phyloP scores from a whole-genome alignment of 2,888 invertebrate genomes.

The Alentia gelatinosa region DNA sequence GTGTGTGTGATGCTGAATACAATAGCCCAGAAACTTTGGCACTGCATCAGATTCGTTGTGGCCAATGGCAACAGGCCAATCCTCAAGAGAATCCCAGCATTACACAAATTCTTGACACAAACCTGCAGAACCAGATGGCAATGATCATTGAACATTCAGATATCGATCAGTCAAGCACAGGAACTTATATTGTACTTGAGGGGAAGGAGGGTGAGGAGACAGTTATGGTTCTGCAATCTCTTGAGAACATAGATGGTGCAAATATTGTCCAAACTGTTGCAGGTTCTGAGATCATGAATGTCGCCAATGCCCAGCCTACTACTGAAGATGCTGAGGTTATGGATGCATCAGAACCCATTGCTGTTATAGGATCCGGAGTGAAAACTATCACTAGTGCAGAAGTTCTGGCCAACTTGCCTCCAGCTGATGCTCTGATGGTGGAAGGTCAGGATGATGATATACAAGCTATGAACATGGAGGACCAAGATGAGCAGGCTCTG shows the following conservation, averaged over 20 bases:
- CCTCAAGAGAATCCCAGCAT: not conserved
- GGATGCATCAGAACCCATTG: not conserved
- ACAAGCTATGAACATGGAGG: not conserved
- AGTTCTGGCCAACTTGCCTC: not conserved
- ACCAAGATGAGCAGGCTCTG: not conserved
- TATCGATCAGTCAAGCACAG: not conserved
- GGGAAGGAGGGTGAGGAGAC: slow-evolving; percentile 27
- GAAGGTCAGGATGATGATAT: not conserved
- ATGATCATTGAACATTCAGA: not conserved
- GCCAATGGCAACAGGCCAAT: slow-evolving; percentile 45
- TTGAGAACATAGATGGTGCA: not conserved
- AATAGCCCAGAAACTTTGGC: not conserved
- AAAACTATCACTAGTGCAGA: not conserved
- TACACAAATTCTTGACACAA: not conserved
- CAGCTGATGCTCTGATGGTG: not conserved
- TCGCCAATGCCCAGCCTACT: not conserved
- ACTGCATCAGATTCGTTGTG: not conserved
- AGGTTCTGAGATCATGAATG: not conserved
- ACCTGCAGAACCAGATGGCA: slow-evolving; percentile 30
- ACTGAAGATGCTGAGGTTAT: not conserved
- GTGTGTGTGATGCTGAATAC: slow-evolving; percentile 31
- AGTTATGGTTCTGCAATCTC: slow-evolving; percentile 33
- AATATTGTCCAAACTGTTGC: not conserved
- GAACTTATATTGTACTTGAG: slow-evolving; percentile 14
- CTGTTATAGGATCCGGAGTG: not conserved